Base-by-base conservation (phyloP, 1,140 invertebrate species). In the Epicauta chinensis region DNA sequence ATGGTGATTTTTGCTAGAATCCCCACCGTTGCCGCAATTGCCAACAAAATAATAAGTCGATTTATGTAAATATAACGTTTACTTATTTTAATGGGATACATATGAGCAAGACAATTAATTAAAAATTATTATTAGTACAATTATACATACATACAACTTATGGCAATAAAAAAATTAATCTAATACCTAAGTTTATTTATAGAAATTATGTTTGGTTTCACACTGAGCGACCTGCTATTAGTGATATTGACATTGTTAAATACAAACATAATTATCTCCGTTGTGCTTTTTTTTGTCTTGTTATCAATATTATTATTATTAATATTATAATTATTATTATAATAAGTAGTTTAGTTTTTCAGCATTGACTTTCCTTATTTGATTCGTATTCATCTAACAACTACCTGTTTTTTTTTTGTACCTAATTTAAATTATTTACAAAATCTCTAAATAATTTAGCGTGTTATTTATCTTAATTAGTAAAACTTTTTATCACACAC, bases 51-150 rank as follows among this genome's bases (percentile, higher is more conserved):
- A 42, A 34, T 16, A 32, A 35, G 30, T 12, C 40, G 46, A 47
- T 32, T 48, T 60, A 60, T 53, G 47, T 60, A 60, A 60, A 60
- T 60, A 60, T 60, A 60, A 60, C 55, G 51, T 60, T 60, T 60
- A 60, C 57, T 60, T 51, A 38, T 56, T 60, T 46, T n/a, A 34
- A 50, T 42, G 52, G 49, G 40, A 53, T 60, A 60, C 58, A 60
- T n/a, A n/a, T 57, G 51, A 57, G 55, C 55, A 42, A 50, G 58
- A 60, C 46, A 56, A 60, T 51, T 54, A 54, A 53, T 46, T 54
- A 58, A 58, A 58, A 57, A 53, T 45, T 53, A 57, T 54, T 43
- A 60, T 60, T 60, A 60, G 58, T 60, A 60, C 55, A 57, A 60
- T 60, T 60, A 60, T 60, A 60, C 58, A 60, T 57, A 53, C 58